Conservation (phyloP, 1,140 invertebrate genomes). For the Drosophila subobscura region DNA sequence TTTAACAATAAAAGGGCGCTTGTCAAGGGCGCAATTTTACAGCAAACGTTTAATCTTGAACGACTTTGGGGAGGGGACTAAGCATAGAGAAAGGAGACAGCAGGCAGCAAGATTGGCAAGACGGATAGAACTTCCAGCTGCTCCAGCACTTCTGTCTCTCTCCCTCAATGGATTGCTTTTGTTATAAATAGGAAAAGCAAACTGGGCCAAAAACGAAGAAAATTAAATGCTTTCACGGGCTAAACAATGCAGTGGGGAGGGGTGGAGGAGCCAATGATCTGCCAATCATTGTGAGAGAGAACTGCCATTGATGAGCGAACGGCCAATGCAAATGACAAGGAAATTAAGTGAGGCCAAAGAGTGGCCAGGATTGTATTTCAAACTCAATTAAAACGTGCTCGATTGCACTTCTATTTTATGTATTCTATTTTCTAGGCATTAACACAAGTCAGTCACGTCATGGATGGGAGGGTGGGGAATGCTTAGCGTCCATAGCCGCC, state of each 20-base stretch:
- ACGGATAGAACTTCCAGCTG: slow-evolving; percentile 28
- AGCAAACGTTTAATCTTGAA: slow-evolving; percentile 77
- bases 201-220: neutral
- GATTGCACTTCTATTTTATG: slow-evolving; percentile 29
- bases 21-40: slow-evolving; percentile 73
- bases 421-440: slow-evolving; percentile 14
- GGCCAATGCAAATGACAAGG: slow-evolving; percentile 39
- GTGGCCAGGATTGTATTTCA: slow-evolving; percentile 24
- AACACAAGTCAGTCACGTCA: slow-evolving; percentile 34
- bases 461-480: neutral
- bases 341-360: slow-evolving; percentile 42
- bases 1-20: slow-evolving; percentile 76
- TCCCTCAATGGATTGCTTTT: slow-evolving; percentile 52
- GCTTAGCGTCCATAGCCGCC: slow-evolving; percentile 18
- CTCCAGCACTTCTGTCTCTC: slow-evolving; percentile 20
- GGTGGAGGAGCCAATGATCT: neutral
- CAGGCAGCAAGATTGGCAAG: slow-evolving; percentile 25
- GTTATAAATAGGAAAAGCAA: slow-evolving; percentile 41
- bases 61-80: slow-evolving; percentile 42
- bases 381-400: slow-evolving; percentile 44
- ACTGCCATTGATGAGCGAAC: too few species aligned
- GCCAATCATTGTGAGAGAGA: slow-evolving; percentile 21
- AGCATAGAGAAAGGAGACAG: slow-evolving; percentile 4
- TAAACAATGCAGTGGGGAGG: neutral
- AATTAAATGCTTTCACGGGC: slow-evolving; percentile 10